phyloP scores from a whole-genome alignment of 1,140 invertebrate genomes.

The Lepeophtheirus salmonis region DNA sequence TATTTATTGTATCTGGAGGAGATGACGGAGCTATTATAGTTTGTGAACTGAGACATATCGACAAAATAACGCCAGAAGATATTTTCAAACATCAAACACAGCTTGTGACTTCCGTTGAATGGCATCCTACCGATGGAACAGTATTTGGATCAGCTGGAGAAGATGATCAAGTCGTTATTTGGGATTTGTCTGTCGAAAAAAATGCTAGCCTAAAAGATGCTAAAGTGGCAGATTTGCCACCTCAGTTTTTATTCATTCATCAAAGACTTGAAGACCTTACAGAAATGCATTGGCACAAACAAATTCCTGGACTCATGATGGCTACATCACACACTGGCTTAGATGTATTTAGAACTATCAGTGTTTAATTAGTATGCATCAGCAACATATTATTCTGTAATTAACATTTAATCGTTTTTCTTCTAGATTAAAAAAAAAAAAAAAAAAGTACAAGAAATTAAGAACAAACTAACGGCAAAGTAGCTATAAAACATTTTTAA shows the following conservation, averaged over 20 bases:
- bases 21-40: slow-evolving; percentile 85
- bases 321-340: slow-evolving; percentile 85
- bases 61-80: slow-evolving; percentile 52
- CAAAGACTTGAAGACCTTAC: slow-evolving; percentile 95
- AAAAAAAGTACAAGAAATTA: no score
- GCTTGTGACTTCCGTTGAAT: slow-evolving; percentile 86
- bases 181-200: slow-evolving; percentile 84
- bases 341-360: slow-evolving; percentile 94
- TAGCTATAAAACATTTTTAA: no score
- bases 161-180: slow-evolving; percentile 71
- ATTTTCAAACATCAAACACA: slow-evolving; percentile 79
- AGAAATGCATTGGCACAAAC: slow-evolving; percentile 95
- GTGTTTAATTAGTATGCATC: slow-evolving; percentile 59
- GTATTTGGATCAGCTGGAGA: slow-evolving; percentile 80
- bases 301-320: slow-evolving; percentile 78
- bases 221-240: slow-evolving; percentile 44
- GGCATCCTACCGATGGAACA: slow-evolving; percentile 77
- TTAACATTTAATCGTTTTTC: no score
- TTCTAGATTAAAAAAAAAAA: no score
- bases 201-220: slow-evolving; percentile 34
- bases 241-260: slow-evolving; percentile 92
- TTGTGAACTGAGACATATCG: slow-evolving; percentile 85
- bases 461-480: no score
- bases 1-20: slow-evolving; percentile 74
- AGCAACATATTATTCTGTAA: no score